These are phyloP conservation scores for Antheraea mylitta DNA, from an alignment of 1,140 invertebrate genomes.

Conservation along the genomic window DNA sequence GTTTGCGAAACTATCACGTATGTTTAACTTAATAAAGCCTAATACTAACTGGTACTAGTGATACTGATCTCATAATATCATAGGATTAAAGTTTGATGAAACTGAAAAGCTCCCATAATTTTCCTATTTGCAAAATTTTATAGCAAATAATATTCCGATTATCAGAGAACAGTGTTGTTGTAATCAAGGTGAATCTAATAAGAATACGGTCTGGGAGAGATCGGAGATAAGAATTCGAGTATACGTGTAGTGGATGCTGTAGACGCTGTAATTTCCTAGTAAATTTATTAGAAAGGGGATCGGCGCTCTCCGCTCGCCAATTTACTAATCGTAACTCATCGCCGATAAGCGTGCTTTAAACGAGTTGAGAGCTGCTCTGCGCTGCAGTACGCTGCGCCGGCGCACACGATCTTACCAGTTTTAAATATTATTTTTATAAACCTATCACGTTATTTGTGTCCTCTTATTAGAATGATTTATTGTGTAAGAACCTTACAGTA, in stretches of 20 bases:
- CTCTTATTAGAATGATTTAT: background rate
- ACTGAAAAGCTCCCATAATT: background rate
- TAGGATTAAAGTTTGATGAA: background rate
- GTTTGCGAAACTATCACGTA: too few relatives aligned
- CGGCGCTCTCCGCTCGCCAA: conserved; percentile 13
- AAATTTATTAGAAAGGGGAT: conserved; percentile 16
- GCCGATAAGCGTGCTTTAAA: conserved; percentile 3
- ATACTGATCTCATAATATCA: too few relatives aligned
- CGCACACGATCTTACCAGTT: background rate
- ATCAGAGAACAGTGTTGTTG: background rate
- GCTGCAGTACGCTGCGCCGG: background rate
- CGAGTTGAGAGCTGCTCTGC: background rate
- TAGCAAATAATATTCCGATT: background rate
- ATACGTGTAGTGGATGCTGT: background rate
- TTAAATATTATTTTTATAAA: conserved; percentile 1
- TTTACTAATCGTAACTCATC: conserved; percentile 17
- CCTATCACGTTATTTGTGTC: background rate
- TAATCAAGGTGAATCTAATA: conserved; percentile 10
- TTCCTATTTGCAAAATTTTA: conserved; percentile 8
- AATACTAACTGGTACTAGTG: too few relatives aligned
- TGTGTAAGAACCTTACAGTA: too few relatives aligned
- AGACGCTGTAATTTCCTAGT: conserved; percentile 9
- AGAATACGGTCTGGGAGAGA: conserved; percentile 8
- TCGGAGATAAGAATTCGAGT: conserved; percentile 7
- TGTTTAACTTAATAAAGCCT: too few relatives aligned